These are phyloP conservation scores for Coturnix japonica DNA, from an alignment of 2,113 vertebrate genomes.

Conservation along the genomic window DNA sequence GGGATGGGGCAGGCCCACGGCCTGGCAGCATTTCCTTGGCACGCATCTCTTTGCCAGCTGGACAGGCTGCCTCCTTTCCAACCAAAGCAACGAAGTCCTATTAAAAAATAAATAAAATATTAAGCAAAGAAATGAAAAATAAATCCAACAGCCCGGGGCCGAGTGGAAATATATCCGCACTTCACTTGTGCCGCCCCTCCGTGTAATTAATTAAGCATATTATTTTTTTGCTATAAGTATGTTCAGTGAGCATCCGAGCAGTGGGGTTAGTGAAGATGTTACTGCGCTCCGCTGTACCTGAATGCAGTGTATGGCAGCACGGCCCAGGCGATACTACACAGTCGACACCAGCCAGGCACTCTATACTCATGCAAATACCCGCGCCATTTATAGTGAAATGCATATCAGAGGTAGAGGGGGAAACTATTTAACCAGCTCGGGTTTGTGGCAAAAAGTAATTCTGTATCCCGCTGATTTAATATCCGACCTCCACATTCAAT, in stretches of 20 bases:
- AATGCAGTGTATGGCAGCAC: neutral
- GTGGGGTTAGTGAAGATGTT: neutral
- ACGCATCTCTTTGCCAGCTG: neutral
- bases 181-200: neutral
- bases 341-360: conserved; percentile 30
- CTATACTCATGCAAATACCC: conserved; percentile 36
- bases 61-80: neutral
- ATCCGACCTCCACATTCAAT: conserved; percentile 59
- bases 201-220: conserved; percentile 7
- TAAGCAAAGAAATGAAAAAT: neutral
- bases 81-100: neutral
- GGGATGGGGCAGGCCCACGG: neutral
- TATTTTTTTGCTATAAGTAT: neutral
- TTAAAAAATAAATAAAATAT: neutral
- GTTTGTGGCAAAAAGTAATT: conserved; percentile 44
- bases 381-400: conserved; percentile 35
- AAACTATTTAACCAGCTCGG: conserved; percentile 16
- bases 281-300: neutral
- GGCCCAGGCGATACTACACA: neutral
- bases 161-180: neutral
- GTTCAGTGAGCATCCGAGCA: neutral
- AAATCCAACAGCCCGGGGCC: neutral
- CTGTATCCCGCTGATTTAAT: conserved; percentile 73
- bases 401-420: conserved; percentile 34
- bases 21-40: neutral